Conservation (phyloP, 2,888 invertebrate genomes). For the Abscondita cerata region DNA sequence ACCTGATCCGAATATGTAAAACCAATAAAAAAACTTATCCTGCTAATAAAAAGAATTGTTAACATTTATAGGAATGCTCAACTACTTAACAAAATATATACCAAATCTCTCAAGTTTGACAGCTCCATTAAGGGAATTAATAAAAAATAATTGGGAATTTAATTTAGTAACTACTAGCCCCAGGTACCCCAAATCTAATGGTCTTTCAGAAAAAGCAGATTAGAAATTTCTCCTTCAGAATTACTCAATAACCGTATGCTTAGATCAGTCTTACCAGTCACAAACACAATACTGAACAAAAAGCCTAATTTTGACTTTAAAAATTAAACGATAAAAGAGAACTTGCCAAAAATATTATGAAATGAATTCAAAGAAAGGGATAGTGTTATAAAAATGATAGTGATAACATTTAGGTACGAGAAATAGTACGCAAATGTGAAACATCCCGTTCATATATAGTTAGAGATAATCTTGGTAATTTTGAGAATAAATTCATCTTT, state of each 20-base stretch:
- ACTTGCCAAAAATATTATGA: not conserved
- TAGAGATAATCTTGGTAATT: not conserved
- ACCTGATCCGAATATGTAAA: conserved; percentile 35
- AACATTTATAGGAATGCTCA: conserved; percentile 36
- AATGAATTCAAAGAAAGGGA: not conserved
- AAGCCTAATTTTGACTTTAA: not conserved
- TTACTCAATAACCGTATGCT: not conserved
- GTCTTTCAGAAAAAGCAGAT: not conserved
- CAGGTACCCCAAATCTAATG: not conserved
- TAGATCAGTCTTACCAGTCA: not conserved
- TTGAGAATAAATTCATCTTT: not conserved
- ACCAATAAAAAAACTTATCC: conserved; percentile 28
- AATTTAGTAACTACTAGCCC: not conserved
- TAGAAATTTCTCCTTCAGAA: not conserved
- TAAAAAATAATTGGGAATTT: conserved; percentile 14
- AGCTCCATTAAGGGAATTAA: conserved; percentile 21
- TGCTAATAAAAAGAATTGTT: conserved; percentile 25
- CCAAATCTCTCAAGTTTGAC: conserved; percentile 23
- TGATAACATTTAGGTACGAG: not conserved
- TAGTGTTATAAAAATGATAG: not conserved
- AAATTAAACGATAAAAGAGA: not conserved
- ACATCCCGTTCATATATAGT: not conserved
- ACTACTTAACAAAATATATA: conserved; percentile 33
- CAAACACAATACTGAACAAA: not conserved
- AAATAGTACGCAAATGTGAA: not conserved